Base-by-base conservation (phyloP, 2,797 vertebrate species). In the Rhinella marina region DNA sequence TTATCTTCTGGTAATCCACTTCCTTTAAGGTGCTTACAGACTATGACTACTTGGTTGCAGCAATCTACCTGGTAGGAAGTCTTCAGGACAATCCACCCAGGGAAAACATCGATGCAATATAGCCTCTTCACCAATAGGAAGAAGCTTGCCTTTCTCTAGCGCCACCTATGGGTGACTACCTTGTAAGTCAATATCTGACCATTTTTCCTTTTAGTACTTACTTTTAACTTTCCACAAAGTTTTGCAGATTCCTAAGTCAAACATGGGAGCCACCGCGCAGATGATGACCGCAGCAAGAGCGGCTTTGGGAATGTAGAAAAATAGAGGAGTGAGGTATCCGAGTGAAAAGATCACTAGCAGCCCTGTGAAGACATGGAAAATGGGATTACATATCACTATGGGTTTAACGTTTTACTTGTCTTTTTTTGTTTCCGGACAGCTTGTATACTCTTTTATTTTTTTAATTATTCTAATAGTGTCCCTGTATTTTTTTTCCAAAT, bases 281-380 rank as follows among this genome's bases (percentile, higher is more conserved):
- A 99, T 97, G 92, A 99, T 97, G 87, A 99, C 94, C 0, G 98
- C 97, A 0, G 96, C 98, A 75, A 99, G 94, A 0, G 96, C 97
- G 0, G 98, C 94, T 91, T 96, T 98, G 61, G 98, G 98, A 90
- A 99, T 97, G 94, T 96, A 99, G 95, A 91, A 97, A 94, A 99
- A 98, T 19, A 96, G 94, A 0, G 97, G 96, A 91, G 98, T 99
- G 90, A 99, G 95, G 90, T 96, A 98, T 0, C 93, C 95, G 88
- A 99, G 93, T 0, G 98, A 98, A 4, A 99, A 94, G 91, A 99
- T 91, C 19, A 99, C 97, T 56, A 98, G 90, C 21, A 92, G 68
- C 13, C 97, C 98, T 99, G 93, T 17, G 0, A 0, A 61, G 17
- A 90, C 76, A 68, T 11, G 25, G 61, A 12, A 3, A 12, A 0